Evolutionary conservation across 1,140 invertebrate species (phyloP).

Genomic region (Choristoneura fumiferana): DNA sequence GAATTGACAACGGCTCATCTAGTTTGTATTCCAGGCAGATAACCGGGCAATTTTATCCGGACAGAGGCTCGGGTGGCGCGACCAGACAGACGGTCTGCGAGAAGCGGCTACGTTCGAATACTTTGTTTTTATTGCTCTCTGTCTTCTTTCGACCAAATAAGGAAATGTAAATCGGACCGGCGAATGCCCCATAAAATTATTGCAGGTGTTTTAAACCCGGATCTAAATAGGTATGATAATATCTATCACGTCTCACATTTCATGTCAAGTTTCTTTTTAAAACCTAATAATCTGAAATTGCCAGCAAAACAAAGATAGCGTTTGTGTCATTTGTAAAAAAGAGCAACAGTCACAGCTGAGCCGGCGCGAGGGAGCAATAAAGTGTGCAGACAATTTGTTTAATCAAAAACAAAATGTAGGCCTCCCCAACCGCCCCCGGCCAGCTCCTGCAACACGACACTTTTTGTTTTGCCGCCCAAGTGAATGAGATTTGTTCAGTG

Average conservation of each 20-base stretch:
- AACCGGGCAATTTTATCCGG: conserved; percentile 47
- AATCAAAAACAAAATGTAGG: conserved; percentile 73
- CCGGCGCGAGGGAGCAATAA: conserved; percentile 61
- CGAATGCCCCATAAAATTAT: not conserved
- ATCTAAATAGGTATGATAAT: no score
- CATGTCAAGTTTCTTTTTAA: no score
- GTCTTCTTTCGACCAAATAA: conserved; percentile 5
- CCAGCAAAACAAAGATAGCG: conserved; percentile 5
- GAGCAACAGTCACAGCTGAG: conserved; percentile 56
- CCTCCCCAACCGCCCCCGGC: conserved; percentile 26
- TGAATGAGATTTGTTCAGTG: conserved; percentile 51
- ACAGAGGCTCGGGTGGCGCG: conserved; percentile 23
- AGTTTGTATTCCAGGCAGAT: conserved; percentile 47
- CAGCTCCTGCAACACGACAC: conserved; percentile 49
- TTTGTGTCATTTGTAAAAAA: conserved; percentile 24
- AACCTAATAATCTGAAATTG: no score
- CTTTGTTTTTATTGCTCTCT: conserved; percentile 50
- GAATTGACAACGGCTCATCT: not conserved
- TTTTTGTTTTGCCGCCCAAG: conserved; percentile 52
- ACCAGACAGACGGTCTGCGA: conserved; percentile 37
- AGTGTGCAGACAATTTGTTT: conserved; percentile 72
- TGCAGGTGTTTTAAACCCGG: not conserved
- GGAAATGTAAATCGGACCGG: conserved; percentile 1
- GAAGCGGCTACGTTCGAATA: conserved; percentile 42
- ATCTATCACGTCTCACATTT: no score